phyloP scores from a whole-genome alignment of 2,113 vertebrate species.

The Bubo blakistoni region DNA sequence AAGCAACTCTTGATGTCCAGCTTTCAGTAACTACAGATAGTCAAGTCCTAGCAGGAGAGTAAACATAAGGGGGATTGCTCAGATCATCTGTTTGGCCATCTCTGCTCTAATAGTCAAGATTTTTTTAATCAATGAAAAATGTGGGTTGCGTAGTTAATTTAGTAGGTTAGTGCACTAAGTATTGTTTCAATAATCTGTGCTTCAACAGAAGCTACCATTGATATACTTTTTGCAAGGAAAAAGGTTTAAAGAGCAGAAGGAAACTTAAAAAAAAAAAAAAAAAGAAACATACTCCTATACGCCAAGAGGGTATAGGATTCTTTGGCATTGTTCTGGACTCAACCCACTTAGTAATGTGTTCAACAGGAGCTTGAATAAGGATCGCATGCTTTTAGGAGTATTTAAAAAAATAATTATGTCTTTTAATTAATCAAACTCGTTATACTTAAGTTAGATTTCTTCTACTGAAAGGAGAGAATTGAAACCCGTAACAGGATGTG shows the following conservation, averaged over 20 bases:
- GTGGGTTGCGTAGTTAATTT: background rate
- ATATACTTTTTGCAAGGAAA: background rate
- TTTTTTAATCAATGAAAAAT: background rate
- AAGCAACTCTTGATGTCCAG: background rate
- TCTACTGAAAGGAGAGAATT: background rate
- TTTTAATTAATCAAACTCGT: background rate
- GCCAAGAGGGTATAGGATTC: background rate
- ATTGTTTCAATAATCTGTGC: background rate
- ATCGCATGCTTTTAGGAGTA: background rate
- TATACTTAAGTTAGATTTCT: background rate
- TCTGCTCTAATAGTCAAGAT: background rate
- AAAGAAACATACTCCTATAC: rapidly evolving
- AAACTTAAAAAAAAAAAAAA: background rate
- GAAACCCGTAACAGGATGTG: background rate
- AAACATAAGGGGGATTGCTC: background rate
- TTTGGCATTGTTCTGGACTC: background rate
- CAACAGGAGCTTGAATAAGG: background rate
- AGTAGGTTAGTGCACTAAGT: background rate
- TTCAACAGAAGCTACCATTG: background rate
- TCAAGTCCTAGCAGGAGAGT: background rate
- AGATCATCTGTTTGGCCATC: background rate
- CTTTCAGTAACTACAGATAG: background rate
- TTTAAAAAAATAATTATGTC: background rate
- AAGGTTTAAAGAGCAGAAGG: background rate
- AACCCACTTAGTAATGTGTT: background rate